These are phyloP conservation scores for Gallinago media DNA, from an alignment of 2,113 vertebrate species.

Conservation along the genomic window DNA sequence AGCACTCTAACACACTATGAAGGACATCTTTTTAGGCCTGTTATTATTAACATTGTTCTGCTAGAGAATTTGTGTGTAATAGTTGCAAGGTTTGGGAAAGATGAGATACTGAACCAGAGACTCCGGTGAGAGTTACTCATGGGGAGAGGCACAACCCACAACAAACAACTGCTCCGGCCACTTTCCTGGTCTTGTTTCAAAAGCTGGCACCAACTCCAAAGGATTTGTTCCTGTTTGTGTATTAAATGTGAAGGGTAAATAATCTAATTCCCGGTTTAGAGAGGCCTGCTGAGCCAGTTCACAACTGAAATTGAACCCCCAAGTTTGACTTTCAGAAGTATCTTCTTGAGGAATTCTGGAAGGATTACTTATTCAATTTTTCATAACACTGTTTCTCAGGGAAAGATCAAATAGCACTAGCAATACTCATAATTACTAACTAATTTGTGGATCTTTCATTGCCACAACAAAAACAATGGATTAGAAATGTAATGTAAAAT, in stretches of 20 bases:
- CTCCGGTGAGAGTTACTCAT: background rate
- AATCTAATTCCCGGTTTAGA: background rate
- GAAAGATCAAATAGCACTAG: background rate
- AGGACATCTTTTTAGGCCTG: background rate
- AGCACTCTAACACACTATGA: accelerated
- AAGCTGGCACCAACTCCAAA: background rate
- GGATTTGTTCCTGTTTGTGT: background rate
- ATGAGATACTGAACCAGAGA: background rate
- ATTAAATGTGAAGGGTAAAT: background rate
- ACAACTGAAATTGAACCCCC: background rate
- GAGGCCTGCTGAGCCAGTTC: background rate
- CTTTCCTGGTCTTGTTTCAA: background rate
- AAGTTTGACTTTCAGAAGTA: background rate
- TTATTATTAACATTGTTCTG: background rate
- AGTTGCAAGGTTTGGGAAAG: background rate
- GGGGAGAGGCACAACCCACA: background rate
- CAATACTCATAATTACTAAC: background rate
- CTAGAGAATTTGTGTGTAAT: background rate
- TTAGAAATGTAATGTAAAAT: background rate
- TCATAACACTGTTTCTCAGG: background rate
- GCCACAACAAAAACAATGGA: background rate
- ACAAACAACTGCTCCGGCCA: background rate
- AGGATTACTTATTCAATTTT: background rate
- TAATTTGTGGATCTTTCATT: background rate
- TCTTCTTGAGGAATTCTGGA: background rate